Evolutionary conservation across 2,888 invertebrate genomes (phyloP).

Genomic region (Athalia circularis): DNA sequence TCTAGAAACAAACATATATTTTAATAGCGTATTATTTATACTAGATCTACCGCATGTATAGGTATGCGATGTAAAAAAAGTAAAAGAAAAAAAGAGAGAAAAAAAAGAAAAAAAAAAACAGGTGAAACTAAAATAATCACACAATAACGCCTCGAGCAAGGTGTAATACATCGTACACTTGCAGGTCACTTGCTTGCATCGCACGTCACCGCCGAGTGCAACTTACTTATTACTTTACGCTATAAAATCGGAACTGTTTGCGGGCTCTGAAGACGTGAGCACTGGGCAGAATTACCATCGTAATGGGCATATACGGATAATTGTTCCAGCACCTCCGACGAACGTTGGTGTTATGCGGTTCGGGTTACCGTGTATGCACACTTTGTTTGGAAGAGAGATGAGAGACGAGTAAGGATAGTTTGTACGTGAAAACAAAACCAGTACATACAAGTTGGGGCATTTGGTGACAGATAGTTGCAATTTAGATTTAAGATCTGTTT

Average conservation of each 20-base stretch:
- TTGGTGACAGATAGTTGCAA: slow-evolving; percentile 68
- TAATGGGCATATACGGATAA: slow-evolving; percentile 14
- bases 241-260: not conserved
- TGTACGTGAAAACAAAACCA: not conserved
- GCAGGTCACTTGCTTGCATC: not conserved
- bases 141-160: slow-evolving; percentile 1
- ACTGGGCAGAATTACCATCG: slow-evolving; percentile 7
- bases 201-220: not conserved
- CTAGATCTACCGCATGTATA: not conserved
- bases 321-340: slow-evolving; percentile 2
- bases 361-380: not conserved
- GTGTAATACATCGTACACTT: not conserved
- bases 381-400: not conserved
- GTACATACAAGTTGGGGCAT: not conserved
- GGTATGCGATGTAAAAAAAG: not conserved
- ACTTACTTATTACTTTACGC: not conserved
- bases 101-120: not conserved
- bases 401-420: not conserved
- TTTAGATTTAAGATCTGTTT: slow-evolving; percentile 71
- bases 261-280: not conserved
- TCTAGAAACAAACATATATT: slow-evolving; percentile 22
- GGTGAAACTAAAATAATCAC: not conserved
- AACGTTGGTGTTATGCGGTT: not conserved
- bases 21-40: slow-evolving; percentile 12
- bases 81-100: not conserved